Evolutionary conservation across 2,888 invertebrate species (phyloP).

Genomic region (Eupeodes luniger): DNA sequence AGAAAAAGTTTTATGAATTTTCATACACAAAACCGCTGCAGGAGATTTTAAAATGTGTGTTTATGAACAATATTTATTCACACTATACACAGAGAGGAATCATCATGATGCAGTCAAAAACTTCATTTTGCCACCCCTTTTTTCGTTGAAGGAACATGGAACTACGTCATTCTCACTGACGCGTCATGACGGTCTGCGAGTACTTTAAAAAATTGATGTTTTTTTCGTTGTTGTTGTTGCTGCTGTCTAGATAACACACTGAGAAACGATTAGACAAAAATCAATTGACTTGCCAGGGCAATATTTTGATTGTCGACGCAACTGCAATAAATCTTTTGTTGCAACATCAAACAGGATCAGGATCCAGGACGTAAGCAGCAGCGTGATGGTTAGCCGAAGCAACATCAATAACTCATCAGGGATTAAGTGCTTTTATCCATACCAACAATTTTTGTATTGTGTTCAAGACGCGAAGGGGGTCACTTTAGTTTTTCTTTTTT

Average conservation of each 20-base stretch:
- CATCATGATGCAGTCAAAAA: slow-evolving; percentile 18
- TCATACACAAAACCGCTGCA: slow-evolving; percentile 65
- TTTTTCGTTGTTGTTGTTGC: not conserved
- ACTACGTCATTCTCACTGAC: not conserved
- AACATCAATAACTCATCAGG: slow-evolving; percentile 64
- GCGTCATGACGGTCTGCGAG: too few species aligned
- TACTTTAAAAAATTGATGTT: not conserved
- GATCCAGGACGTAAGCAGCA: slow-evolving; percentile 33
- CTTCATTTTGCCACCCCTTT: slow-evolving; percentile 17
- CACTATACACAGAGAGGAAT: not conserved
- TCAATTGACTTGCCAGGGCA: slow-evolving; percentile 64
- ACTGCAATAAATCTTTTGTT: slow-evolving; percentile 72
- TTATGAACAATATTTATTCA: not conserved
- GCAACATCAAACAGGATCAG: slow-evolving; percentile 33
- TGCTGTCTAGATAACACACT: slow-evolving; percentile 29
- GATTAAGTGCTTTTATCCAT: slow-evolving; percentile 53
- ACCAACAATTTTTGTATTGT: not conserved
- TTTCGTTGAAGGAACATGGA: not conserved
- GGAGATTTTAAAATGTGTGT: slow-evolving; percentile 24
- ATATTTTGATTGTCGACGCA: slow-evolving; percentile 65
- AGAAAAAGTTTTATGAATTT: slow-evolving; percentile 60
- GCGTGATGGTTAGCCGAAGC: not conserved
- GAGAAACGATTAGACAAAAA: slow-evolving; percentile 65
- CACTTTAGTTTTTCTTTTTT: not conserved
- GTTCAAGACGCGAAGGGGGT: not conserved